Evolutionary conservation across 2,888 invertebrate species (phyloP).

Genomic region (Sinotaia quadrata): DNA sequence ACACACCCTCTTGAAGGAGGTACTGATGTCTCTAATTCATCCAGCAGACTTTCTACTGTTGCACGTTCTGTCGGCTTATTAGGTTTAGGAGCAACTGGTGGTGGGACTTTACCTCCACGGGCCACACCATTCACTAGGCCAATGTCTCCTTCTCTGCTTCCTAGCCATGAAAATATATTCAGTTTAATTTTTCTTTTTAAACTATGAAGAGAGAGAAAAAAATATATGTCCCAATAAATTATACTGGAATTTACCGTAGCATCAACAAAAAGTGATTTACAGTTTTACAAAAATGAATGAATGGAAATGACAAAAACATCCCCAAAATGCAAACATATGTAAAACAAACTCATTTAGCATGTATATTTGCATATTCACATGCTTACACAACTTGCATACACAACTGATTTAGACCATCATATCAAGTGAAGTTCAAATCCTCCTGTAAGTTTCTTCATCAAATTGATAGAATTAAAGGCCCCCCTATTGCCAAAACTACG

Average conservation of each 20-base stretch:
- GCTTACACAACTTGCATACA: too few species aligned
- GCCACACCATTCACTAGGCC: slow-evolving; percentile 14
- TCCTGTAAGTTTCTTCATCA: neutral
- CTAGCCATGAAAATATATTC: neutral
- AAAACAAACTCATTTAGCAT: too few species aligned
- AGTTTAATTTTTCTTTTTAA: neutral
- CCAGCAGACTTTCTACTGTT: slow-evolving; percentile 89
- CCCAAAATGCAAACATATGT: too few species aligned
- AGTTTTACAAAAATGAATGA: too few species aligned
- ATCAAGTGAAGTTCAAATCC: too few species aligned
- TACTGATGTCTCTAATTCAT: slow-evolving; percentile 79
- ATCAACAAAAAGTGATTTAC: neutral
- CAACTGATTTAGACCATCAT: too few species aligned
- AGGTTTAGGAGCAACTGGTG: slow-evolving; percentile 59
- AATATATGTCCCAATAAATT: slow-evolving; percentile 6
- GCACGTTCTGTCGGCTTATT: slow-evolving; percentile 76
- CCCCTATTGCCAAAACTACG: neutral
- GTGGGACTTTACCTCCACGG: slow-evolving; percentile 29
- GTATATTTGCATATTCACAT: too few species aligned
- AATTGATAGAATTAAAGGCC: neutral
- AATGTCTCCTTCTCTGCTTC: neutral
- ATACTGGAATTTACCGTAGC: neutral
- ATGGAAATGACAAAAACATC: too few species aligned
- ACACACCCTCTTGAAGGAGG: slow-evolving; percentile 45
- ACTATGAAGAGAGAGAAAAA: too few species aligned